Conservation (phyloP, 2,113 vertebrate species). For the Geococcyx californianus region DNA sequence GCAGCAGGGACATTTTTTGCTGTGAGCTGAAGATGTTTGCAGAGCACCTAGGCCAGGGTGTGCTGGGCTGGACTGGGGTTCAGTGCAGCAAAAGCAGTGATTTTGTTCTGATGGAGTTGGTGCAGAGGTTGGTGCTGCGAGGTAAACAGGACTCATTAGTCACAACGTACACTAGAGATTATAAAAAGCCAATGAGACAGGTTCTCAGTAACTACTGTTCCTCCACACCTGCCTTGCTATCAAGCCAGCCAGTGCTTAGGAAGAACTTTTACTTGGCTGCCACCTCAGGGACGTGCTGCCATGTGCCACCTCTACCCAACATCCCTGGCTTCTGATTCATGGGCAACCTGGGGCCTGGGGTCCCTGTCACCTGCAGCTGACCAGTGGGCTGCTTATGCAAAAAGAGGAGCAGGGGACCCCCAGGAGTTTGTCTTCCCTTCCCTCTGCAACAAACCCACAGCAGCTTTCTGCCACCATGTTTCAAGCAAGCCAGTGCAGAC, state of each 20-base stretch:
- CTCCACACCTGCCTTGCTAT: background rate
- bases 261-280: background rate
- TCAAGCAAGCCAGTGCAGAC: background rate
- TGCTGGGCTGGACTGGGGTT: background rate
- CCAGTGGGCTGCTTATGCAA: background rate
- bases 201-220: background rate
- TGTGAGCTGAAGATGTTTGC: background rate
- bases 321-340: background rate
- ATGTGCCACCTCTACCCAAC: background rate
- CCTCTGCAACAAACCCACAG: background rate
- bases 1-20: fast-evolving
- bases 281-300: background rate
- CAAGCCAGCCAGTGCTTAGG: background rate
- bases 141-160: background rate
- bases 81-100: background rate
- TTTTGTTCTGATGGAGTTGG: background rate
- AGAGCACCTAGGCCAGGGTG: background rate
- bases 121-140: background rate
- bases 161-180: background rate
- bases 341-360: fast-evolving
- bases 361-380: background rate
- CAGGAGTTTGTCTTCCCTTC: background rate
- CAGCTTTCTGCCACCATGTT: background rate
- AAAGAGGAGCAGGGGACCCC: background rate
- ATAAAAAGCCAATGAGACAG: background rate